Conservation (phyloP, 2,888 invertebrate species). For the Caenorhabditis panamensis region DNA sequence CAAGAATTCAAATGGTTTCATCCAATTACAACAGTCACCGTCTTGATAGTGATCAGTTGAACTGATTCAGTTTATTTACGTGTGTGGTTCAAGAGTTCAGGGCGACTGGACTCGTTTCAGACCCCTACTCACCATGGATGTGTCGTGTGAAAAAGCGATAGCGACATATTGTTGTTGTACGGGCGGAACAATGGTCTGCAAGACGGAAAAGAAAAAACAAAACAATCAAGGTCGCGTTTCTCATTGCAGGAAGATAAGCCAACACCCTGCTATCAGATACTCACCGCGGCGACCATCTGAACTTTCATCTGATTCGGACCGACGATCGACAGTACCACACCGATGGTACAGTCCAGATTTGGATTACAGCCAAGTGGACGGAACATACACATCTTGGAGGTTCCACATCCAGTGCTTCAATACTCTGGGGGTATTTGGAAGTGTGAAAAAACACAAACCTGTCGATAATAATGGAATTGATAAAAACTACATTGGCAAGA, state of each 20-base stretch:
- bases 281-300: slow-evolving; percentile 74
- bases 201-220: slow-evolving; percentile 20
- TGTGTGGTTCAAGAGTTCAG: neutral
- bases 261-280: neutral
- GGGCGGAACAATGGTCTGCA: slow-evolving; percentile 70
- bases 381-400: slow-evolving; percentile 77
- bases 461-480: slow-evolving; percentile 34
- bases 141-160: slow-evolving; percentile 76
- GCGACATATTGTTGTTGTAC: slow-evolving; percentile 79
- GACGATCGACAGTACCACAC: slow-evolving; percentile 71
- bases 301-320: slow-evolving; percentile 73
- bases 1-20: slow-evolving; percentile 9
- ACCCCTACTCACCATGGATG: slow-evolving; percentile 69
- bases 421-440: neutral
- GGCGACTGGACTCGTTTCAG: neutral
- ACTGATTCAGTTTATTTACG: neutral
- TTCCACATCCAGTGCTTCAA: slow-evolving; percentile 73
- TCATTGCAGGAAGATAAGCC: neutral
- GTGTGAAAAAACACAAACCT: slow-evolving; percentile 25
- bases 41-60: no score
- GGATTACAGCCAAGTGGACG: slow-evolving; percentile 78
- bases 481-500: neutral
- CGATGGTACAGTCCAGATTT: slow-evolving; percentile 75
- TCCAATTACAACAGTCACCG: neutral
- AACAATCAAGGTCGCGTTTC: slow-evolving; percentile 12